Percentiles rank a stretch among this genome's conserved stretches.
Evolutionary conservation across 2,797 vertebrate genomes (phyloP).

Genomic region (Prionace glauca): DNA sequence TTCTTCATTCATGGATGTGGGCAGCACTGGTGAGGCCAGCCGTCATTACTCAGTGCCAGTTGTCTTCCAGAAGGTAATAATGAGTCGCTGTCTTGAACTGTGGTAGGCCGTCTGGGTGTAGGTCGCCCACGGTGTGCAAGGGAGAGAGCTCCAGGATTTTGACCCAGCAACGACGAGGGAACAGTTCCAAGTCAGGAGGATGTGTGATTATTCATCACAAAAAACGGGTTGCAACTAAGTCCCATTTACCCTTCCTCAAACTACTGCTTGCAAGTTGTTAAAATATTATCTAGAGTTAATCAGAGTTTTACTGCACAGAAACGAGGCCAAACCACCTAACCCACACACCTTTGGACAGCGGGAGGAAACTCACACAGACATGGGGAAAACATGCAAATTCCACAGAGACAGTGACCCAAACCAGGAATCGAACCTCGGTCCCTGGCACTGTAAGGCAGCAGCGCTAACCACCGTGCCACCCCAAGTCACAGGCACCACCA

Average conservation of each 20-base stretch:
- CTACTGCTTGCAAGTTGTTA: background rate
- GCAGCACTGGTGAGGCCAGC: background rate
- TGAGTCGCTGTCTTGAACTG: background rate
- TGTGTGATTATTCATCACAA: background rate
- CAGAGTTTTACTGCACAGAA: background rate
- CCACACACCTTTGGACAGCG: too few species aligned
- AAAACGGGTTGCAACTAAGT: background rate
- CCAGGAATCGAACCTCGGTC: too few species aligned
- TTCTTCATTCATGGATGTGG: background rate
- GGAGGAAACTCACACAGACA: too few species aligned
- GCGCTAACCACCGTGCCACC: too few species aligned
- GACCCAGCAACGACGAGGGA: background rate
- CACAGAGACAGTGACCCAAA: too few species aligned
- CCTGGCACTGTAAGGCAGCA: too few species aligned
- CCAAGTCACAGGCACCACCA: too few species aligned
- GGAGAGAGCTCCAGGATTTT: background rate
- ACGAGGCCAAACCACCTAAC: too few species aligned
- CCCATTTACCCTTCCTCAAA: background rate
- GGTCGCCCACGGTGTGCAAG: background rate
- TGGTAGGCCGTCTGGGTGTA: background rate
- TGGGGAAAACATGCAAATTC: too few species aligned
- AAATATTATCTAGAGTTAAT: background rate
- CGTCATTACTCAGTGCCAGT: background rate
- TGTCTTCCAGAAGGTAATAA: background rate
- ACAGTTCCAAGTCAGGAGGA: background rate